Base-by-base conservation (phyloP, 53 echinoderm and acorn worm species). In the Mesocentrotus franciscanus region DNA sequence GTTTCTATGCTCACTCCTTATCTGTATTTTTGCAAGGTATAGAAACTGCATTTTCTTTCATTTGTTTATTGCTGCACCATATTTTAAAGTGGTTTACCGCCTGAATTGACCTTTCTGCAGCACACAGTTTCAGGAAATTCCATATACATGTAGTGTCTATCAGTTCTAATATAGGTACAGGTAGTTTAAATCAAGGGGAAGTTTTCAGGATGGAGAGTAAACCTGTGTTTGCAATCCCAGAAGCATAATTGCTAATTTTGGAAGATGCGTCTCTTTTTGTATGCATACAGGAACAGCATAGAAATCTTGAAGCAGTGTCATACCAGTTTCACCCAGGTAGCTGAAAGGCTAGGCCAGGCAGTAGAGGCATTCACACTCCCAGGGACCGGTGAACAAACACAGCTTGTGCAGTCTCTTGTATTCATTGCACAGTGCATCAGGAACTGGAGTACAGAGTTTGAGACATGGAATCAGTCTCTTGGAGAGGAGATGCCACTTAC, bases 311-410 rank as follows among this genome's bases (percentile, higher is more conserved):
- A 62, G 62, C 64, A 85, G 66, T 94, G 95, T 20, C 49, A 94
- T 29, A 13, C 85, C 4, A 70, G 30, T 27, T 85, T 94, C 62
- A 15, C 56, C 22, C 36, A 71, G 24, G 30, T 94, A 13, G 13
- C 12, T n/a, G 70, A 87, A 62, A 94, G 56, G 87, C 68, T 94
- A 8, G 27, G 4, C 26, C 66, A 87, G 64, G 87, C 64, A n/a
- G 68, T 85, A 24, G 87, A 9, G 10, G 85, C 33, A 16, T 94
- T 94, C 55, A 85, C 95, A 4, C 71, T 66, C 34, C 95, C 95
- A 39, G 85, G 87, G 95, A 94, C 95, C 70, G 87, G 95, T 94
- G 95, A 94, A 94, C 49, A 85, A 68, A 66, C 95, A 94, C 95
- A 85, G 30, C 89, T 94, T 14, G 87, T 94, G 70, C 62, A 85